Base-by-base conservation (phyloP, 2,797 vertebrate genomes). In the Spinus pinus region DNA sequence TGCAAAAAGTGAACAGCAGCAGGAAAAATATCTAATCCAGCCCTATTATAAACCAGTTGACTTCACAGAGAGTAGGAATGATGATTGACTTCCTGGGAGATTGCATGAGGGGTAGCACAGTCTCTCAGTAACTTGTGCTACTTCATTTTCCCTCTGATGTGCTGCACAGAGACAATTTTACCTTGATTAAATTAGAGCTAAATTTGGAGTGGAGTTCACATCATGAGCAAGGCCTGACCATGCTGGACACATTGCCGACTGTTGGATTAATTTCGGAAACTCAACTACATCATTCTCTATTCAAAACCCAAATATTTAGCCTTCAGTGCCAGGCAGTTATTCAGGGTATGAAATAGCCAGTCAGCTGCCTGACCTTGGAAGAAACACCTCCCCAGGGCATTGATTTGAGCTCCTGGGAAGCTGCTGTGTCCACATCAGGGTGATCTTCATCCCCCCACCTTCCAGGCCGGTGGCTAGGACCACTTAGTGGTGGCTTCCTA, bases 221-320 rank as follows among this genome's bases (percentile, higher is more conserved):
- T 42, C 12, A 14, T 14, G 20, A 69, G 15, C 37, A 41, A 85
- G 33, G 15, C 23, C 58, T 41, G 46, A 72, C 39, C 35, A 4
- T 9, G 15, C 69, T 28, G 64, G 51, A 72, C 51, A 6, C 14
- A 51, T 18, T 61, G 28, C 18, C 0, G 0, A 44, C 27, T 12
- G 1, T 8, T 33, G 56, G 42, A 56, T 65, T 70, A 19, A 19
- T 30, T 72, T 39, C 4, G 20, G 57, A 86, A 80, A 41, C 1
- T 10, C 35, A 39, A 73, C 28, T 41, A 54, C 16, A 15, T 62
- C 0, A 0, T 62, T 69, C 47, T 65, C n/a, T 19, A 18, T 46
- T 62, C 44, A 67, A 66, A 93, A 31, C 0, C 4, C 14, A 37
- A 39, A 46, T 37, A 58, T 62, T 66, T 62, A 67, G 9, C 10